Evolutionary conservation across 2,888 invertebrate species (phyloP).

Genomic region (Perizoma flavofasciatum): DNA sequence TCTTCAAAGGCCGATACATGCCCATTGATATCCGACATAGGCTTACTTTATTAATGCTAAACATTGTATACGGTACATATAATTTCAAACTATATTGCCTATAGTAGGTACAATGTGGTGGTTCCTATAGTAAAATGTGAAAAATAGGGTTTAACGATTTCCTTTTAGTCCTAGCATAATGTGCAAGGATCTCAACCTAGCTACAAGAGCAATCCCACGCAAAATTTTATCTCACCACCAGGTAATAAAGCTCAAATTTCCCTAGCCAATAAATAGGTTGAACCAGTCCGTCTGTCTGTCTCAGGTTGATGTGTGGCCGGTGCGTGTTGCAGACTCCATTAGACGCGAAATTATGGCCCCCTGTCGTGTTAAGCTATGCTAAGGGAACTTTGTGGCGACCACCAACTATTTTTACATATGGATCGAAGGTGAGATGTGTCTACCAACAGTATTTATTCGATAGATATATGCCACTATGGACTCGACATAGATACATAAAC

Average conservation of each 20-base stretch:
- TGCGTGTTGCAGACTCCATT: conserved; percentile 77
- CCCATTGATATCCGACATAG: too few relatives aligned
- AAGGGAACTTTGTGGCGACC: conserved; percentile 57
- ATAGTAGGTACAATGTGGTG: too few relatives aligned
- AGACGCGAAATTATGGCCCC: conserved; percentile 66
- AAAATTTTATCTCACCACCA: conserved; percentile 30
- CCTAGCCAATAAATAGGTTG: conserved; percentile 38
- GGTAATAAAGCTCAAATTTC: conserved; percentile 48
- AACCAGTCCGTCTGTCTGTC: conserved; percentile 60
- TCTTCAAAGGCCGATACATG: too few relatives aligned
- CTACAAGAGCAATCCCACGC: conserved; percentile 33
- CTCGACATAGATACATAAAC: too few relatives aligned
- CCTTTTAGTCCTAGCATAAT: conserved; percentile 20
- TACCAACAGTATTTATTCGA: not conserved
- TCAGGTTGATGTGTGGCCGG: conserved; percentile 68
- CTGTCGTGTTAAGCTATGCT: conserved; percentile 63
- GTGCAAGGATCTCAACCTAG: conserved; percentile 42
- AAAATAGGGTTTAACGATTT: too few relatives aligned
- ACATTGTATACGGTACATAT: too few relatives aligned
- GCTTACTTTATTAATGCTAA: too few relatives aligned
- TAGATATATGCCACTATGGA: too few relatives aligned
- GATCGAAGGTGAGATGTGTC: not conserved
- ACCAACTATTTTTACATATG: conserved; percentile 59
- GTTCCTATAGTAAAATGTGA: too few relatives aligned
- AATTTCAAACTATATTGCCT: too few relatives aligned